These are phyloP conservation scores for Rhincodon typus DNA, from an alignment of 2,797 vertebrate species.

Conservation along the genomic window DNA sequence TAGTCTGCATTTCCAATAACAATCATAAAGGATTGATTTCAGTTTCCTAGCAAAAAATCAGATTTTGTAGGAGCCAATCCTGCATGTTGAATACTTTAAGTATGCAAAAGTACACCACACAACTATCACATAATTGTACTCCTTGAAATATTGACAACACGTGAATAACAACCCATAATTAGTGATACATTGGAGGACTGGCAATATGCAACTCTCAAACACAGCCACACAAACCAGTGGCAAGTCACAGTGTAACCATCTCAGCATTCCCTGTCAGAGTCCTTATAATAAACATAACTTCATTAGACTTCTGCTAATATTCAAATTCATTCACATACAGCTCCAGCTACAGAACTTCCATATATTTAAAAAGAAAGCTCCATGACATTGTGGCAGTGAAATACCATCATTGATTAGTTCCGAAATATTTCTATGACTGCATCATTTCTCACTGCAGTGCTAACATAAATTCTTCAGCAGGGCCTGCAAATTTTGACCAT, in stretches of 20 bases:
- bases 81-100: background rate
- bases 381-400: background rate
- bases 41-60: background rate
- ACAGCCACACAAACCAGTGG: background rate
- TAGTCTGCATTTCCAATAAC: background rate
- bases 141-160: background rate
- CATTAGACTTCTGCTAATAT: background rate
- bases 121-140: background rate
- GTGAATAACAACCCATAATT: background rate
- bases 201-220: background rate
- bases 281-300: background rate
- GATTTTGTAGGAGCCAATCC: background rate
- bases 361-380: background rate
- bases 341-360: background rate
- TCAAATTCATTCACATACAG: background rate
- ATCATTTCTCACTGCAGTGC: background rate
- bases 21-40: background rate
- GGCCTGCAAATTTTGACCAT: background rate
- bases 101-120: background rate
- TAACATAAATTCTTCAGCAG: background rate
- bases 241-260: background rate
- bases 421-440: background rate
- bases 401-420: background rate
- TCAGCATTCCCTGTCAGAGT: background rate
- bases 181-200: background rate